A percentile compares a stretch with the other conserved stretches of the same genome.
phyloP scores from a whole-genome alignment of 2,888 invertebrate species.

The Lycocerus yunnanus region DNA sequence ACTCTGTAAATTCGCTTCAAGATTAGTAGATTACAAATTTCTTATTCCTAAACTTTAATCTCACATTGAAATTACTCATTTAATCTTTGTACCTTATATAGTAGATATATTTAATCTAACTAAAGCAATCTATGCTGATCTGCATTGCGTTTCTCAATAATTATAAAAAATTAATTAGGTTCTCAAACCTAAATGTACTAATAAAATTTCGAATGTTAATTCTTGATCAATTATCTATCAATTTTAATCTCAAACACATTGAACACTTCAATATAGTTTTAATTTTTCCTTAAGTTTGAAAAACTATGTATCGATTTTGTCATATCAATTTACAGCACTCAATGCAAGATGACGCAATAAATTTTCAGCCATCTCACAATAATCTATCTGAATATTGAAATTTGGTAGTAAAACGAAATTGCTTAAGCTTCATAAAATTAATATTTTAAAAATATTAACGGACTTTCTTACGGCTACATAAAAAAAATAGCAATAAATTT shows the following conservation, averaged over 20 bases:
- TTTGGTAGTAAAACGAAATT: background rate
- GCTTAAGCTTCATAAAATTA: background rate
- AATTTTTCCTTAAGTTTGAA: background rate
- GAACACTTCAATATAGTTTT: too few relatives aligned
- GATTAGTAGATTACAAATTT: background rate
- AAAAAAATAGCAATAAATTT: background rate
- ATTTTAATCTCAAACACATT: too few relatives aligned
- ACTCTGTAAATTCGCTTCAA: background rate
- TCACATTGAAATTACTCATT: background rate
- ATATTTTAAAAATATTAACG: background rate
- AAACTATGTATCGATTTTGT: background rate
- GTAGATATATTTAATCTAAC: background rate
- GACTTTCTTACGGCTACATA: background rate
- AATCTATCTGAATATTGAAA: background rate
- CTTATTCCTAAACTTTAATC: background rate
- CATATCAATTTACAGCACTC: background rate
- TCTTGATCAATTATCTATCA: too few relatives aligned
- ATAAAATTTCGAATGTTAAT: background rate
- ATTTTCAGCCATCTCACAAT: background rate
- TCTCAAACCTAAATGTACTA: too few relatives aligned
- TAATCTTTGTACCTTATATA: background rate
- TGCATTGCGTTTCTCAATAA: background rate
- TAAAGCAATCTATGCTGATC: background rate
- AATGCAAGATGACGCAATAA: background rate
- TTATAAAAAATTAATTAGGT: background rate